These are phyloP conservation scores for Agapostemon virescens DNA, from an alignment of 2,888 invertebrate genomes.

Conservation along the genomic window DNA sequence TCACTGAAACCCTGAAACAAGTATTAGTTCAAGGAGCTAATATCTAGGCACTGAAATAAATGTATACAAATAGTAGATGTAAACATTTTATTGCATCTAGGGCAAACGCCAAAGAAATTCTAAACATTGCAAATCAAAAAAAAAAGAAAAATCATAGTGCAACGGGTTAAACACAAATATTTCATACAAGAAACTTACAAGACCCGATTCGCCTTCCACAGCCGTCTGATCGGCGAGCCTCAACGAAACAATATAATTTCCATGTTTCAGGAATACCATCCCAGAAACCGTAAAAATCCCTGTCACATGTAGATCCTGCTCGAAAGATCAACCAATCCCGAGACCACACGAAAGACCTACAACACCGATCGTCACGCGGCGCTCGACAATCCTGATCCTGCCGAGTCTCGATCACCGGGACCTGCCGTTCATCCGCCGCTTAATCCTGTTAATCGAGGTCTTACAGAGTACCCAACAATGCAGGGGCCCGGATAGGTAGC, in stretches of 20 bases:
- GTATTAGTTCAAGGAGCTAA: too few species aligned
- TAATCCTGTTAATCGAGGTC: constrained; percentile 3
- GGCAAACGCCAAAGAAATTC: too few species aligned
- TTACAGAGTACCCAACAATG: background rate
- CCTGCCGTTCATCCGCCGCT: background rate
- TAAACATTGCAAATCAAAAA: too few species aligned
- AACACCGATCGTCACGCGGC: background rate
- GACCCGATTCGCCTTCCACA: background rate
- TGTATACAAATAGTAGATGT: too few species aligned
- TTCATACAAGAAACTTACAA: background rate
- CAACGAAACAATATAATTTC: background rate
- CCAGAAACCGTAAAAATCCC: background rate
- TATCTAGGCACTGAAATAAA: too few species aligned
- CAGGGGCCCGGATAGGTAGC: background rate
- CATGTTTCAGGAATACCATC: background rate
- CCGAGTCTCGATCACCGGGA: background rate
- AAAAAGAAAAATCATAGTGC: too few species aligned
- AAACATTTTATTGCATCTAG: too few species aligned
- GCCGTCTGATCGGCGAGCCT: background rate
- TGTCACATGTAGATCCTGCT: background rate
- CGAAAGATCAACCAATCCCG: background rate
- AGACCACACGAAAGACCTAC: background rate
- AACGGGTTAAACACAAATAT: background rate
- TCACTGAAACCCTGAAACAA: too few species aligned
- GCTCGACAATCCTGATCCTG: background rate